phyloP scores from a whole-genome alignment of 2,888 invertebrate genomes.

The Mythimna impura region DNA sequence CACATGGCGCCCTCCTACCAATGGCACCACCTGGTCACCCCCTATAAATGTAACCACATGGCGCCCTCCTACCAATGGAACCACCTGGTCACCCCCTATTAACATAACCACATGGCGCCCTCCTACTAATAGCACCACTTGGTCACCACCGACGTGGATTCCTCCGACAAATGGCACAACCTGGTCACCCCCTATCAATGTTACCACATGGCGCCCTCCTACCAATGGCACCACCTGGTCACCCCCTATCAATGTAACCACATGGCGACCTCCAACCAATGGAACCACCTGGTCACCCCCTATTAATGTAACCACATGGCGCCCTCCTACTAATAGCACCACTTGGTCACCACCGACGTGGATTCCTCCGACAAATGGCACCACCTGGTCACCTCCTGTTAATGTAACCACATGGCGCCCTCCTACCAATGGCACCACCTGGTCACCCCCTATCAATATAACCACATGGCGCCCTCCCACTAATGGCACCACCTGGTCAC shows the following conservation, averaged over 20 bases:
- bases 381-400: not conserved
- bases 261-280: too few relatives aligned
- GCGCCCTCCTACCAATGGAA: not conserved
- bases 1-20: too few relatives aligned
- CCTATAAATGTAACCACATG: not conserved
- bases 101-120: not conserved
- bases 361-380: not conserved
- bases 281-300: too few relatives aligned
- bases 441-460: not conserved
- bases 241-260: too few relatives aligned
- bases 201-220: not conserved
- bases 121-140: not conserved
- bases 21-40: too few relatives aligned
- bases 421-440: not conserved
- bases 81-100: too few relatives aligned
- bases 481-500: constrained; percentile 1
- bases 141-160: not conserved
- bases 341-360: not conserved
- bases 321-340: not conserved
- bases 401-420: not conserved
- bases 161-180: constrained; percentile 1
- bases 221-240: not conserved
- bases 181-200: not conserved
- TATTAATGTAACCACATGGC: too few relatives aligned
- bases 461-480: not conserved